Evolutionary conservation across 2,797 vertebrate genomes (phyloP).

Genomic region (Hoplostethus atlanticus): DNA sequence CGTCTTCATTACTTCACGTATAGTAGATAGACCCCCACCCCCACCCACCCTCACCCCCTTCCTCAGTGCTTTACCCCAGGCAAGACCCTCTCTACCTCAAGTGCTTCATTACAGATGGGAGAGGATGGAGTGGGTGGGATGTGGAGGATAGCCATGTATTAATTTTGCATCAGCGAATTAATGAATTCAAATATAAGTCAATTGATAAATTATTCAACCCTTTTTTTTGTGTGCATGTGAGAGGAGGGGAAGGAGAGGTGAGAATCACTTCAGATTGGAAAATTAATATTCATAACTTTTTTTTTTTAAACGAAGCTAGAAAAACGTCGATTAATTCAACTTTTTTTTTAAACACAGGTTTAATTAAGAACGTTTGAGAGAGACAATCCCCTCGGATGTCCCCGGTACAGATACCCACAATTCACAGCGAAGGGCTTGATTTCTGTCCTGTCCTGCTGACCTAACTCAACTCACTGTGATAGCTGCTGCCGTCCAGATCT

Average conservation of each 20-base stretch:
- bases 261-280: constrained; percentile 86
- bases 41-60: constrained; percentile 32
- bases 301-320: constrained; percentile 78
- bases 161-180: constrained; percentile 93
- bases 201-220: constrained; percentile 94
- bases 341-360: constrained; percentile 65
- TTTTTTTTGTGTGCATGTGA: constrained; percentile 77
- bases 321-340: constrained; percentile 73
- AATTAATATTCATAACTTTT: constrained; percentile 97
- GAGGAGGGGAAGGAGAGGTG: constrained; percentile 73
- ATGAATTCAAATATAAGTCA: constrained; percentile 93
- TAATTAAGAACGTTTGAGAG: constrained; percentile 72
- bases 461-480: constrained; percentile 33
- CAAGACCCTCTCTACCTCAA: constrained; percentile 71
- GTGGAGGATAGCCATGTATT: constrained; percentile 82
- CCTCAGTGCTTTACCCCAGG: constrained; percentile 61
- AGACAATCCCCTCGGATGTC: constrained; percentile 50
- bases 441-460: constrained; percentile 15
- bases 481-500: constrained; percentile 21
- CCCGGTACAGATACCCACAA: constrained; percentile 47
- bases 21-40: constrained; percentile 32
- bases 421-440: constrained; percentile 49
- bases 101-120: constrained; percentile 77
- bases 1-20: constrained; percentile 56
- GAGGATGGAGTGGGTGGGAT: constrained; percentile 57